These are phyloP conservation scores for Ivindomyrus marchei DNA, from an alignment of 2,113 vertebrate genomes.

Conservation along the genomic window DNA sequence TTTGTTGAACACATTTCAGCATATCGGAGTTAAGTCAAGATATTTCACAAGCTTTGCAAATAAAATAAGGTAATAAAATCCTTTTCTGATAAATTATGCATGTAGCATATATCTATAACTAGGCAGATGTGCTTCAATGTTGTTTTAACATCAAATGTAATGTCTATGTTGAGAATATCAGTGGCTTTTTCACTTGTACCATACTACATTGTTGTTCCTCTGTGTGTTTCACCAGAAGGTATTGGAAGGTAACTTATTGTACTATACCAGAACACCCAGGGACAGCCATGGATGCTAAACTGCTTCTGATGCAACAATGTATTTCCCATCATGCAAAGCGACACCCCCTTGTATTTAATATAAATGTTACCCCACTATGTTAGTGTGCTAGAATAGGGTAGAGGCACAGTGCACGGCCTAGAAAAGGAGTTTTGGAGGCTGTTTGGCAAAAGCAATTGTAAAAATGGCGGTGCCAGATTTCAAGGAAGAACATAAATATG, in stretches of 20 bases:
- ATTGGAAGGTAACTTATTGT: not conserved
- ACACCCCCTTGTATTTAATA: not conserved
- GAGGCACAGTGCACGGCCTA: not conserved
- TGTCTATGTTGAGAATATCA: not conserved
- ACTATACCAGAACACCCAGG: not conserved
- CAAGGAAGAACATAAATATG: not conserved
- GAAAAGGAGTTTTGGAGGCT: not conserved
- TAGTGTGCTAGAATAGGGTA: not conserved
- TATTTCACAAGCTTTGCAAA: not conserved
- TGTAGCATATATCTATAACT: not conserved
- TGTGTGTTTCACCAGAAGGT: not conserved
- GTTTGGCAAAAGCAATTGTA: not conserved
- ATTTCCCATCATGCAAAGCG: not conserved
- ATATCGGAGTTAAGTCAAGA: not conserved
- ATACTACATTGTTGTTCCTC: not conserved
- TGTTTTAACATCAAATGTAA: not conserved
- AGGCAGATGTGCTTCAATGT: not conserved
- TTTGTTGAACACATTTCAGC: not conserved
- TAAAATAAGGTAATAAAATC: not conserved
- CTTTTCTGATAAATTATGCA: not conserved
- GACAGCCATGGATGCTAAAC: not conserved
- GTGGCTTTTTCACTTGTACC: not conserved
- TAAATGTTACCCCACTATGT: not conserved
- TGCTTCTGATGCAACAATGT: not conserved
- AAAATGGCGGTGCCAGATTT: not conserved